Evolutionary conservation across 2,113 vertebrate species (phyloP), one percentile per base, ranked within the genome.

Genomic region (Oreotrochilus melanogaster): DNA sequence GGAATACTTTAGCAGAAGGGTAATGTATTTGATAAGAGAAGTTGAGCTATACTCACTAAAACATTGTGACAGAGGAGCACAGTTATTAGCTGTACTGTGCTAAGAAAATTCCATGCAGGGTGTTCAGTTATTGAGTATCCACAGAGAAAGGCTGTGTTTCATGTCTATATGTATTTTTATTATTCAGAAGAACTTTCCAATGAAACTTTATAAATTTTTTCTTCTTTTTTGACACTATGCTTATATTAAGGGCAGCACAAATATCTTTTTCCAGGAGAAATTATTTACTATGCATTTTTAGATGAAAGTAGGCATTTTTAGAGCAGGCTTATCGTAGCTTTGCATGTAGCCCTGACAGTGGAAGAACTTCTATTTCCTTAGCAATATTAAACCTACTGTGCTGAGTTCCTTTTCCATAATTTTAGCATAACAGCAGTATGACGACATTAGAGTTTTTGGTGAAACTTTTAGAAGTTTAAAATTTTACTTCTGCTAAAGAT

Each of bases 291-390:
- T 43, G 31, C 43, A 60, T 83, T 91, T 91, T 92, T 70, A 88
- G 37, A 50, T 91, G 62, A 95, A 95, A 69, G 54, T 45, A 82
- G 71, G 58, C 45, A 60, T 70, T 86, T 50, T 92, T 79, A 79
- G 37, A 86, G 37, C 11, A 76, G 35, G 25, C 54, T 95, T 95
- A 93, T 89, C 89, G 23, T 82, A 87, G 69, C 67, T 89, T 65
- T 92, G 76, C 65, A 71, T 61, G 57, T 76, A 73, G 78, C 70
- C 47, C 72, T 92, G 67, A 24, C 62, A 88, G 85, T 50, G 56
- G 45, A 42, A 88, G 21, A 92, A 54, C 72, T 78, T 43, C 53
- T 86, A 45, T 80, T 91, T 89, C 18, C 78, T 74, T 54, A 81
- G 33, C 28, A 76, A 27, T 45, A 42, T 85, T 70, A 89, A 92